Base-by-base conservation (phyloP, 2,888 invertebrate genomes). In the Watsonalla cultraria region DNA sequence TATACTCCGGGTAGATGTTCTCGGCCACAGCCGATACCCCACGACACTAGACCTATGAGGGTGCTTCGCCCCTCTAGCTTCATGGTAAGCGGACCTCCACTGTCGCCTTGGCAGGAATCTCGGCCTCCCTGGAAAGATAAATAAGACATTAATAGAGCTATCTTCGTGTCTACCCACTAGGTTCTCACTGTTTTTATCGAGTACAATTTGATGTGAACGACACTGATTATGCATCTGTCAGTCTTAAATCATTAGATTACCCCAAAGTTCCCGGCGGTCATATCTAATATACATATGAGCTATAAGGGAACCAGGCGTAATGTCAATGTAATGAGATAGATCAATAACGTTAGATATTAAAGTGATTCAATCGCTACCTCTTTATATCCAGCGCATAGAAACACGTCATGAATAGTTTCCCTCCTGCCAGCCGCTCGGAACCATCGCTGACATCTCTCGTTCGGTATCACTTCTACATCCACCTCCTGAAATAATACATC, bases 401-500 rank as follows among this genome's bases (percentile, higher is more conserved):
- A 97, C 1, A 98, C 97, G 68, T 97, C 97, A 68, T 97, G 97
- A 58, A 98, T 98, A n/a, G 95, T 96, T 81, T 98, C 98, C 52
- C 97, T 86, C 42, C 98, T 86, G 0, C 97, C 98, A 0, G 97
- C 97, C 0, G 97, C 96, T 51, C 97, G 90, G 84, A 97, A 98
- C 98, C 98, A 98, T 51, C 96, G 92, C 86, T 98, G 98, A 72
- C 98, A 98, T 56, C 97, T 92, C 70, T 97, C 96, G 73, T 97
- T 97, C 0, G 97, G 95, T 48, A 98, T 95, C 13, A 98, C 96
- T 78, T 96, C 96, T 0, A 96, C 96, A 56, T 96, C 96, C 4
- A 96, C 96, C 80, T 96, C 96, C 91, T 94, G 74, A 0, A 62
- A 68, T 24, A 2, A 24, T 24, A 24, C 4, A 24, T 24, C 4